Base-by-base conservation (phyloP, 2,113 vertebrate genomes). In the Clarias macrocephalus region DNA sequence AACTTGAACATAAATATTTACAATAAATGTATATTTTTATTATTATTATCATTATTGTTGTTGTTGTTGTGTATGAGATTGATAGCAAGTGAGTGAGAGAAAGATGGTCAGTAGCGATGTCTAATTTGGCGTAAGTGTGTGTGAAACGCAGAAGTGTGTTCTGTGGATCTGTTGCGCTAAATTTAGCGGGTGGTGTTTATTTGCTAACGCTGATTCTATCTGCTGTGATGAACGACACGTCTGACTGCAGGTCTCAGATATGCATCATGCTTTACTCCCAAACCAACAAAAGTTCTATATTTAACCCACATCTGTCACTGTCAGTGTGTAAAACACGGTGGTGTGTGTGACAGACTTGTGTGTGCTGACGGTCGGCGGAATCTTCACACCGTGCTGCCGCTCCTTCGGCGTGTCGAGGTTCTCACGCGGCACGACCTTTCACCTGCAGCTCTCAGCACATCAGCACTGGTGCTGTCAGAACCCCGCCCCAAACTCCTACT, bases 241-340 rank as follows among this genome's bases (percentile, higher is more conserved):
- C 23, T 42, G 33, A 72, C 33, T 79, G 60, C 28, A 60, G n/a
- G 25, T 8, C 59, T 42, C 18, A 30, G 48, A 82, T 37, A 28
- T 42, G 60, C 7, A 28, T 48, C 21, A 76, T 37, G 70, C 25
- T 83, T 59, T 86, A 42, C 63, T 77, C n/a, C 60, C 68, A 87
- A 30, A 76, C 56, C 5, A 73, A 65, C 81, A 82, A 63, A 77
- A 28, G 72, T 77, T 60, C 84, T 65, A 52, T 75, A 85, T 73
- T 77, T 77, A 85, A 23, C 72, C 30, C 25, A 16, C 75, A 83
- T 89, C 60, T 88, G 88, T 85, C 59, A 68, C 79, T 90, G 83
- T 87, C 60, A 83, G 66, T 80, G 70, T 80, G 80, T 68, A 10
- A 68, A 57, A 68, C 42, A n/a, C 52, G 16, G 57, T 60, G 60